A percentile compares a stretch with the other conserved stretches of the same genome.
Evolutionary conservation across 2,113 vertebrate genomes (phyloP).

Genomic region (Chunga burmeisteri): DNA sequence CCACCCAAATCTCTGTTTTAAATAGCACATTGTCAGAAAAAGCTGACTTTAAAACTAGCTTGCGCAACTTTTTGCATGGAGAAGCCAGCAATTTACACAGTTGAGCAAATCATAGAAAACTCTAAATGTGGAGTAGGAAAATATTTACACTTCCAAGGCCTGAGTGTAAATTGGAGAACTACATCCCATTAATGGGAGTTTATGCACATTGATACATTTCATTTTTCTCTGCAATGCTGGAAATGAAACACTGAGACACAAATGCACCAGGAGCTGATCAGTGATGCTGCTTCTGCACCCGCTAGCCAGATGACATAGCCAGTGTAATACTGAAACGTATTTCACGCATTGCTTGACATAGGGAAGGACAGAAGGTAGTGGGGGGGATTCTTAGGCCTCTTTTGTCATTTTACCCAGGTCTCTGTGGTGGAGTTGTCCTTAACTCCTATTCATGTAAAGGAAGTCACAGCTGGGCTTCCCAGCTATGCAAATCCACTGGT

Average conservation of each 20-base stretch:
- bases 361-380: background rate
- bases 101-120: conserved; percentile 13
- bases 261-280: background rate
- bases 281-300: background rate
- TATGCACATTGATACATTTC: background rate
- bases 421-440: background rate
- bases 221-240: background rate
- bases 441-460: background rate
- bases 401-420: background rate
- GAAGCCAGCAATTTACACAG: conserved; percentile 31
- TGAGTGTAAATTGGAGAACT: conserved; percentile 34
- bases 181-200: conserved; percentile 20
- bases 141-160: conserved; percentile 44
- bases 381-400: background rate
- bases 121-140: conserved; percentile 25
- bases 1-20: background rate
- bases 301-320: background rate
- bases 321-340: background rate
- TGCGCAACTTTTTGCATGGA: background rate
- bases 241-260: conserved; percentile 15
- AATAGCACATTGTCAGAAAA: conserved; percentile 22
- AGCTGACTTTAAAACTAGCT: conserved; percentile 20
- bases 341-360: background rate
- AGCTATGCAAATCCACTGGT: background rate
- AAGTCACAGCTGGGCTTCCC: background rate